phyloP scores from a whole-genome alignment of 2,113 vertebrate genomes.

The Elachura formosa region DNA sequence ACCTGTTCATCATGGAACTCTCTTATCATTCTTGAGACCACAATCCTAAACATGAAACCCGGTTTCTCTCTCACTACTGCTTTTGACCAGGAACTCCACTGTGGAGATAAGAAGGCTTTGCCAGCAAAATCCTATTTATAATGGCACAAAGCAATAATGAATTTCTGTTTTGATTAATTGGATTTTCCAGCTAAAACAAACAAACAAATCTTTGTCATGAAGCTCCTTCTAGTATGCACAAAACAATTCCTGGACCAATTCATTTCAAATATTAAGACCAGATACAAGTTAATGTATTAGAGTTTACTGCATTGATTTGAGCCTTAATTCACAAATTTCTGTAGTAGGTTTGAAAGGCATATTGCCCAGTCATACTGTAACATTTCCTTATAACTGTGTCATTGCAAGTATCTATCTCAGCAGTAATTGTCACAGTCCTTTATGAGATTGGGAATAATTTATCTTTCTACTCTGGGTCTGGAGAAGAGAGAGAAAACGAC shows the following conservation, averaged over 20 bases:
- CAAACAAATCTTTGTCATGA: not conserved
- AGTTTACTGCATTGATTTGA: conserved; percentile 57
- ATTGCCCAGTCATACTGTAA: not conserved
- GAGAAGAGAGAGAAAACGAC: not conserved
- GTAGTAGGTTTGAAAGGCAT: conserved; percentile 37
- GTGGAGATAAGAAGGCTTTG: not conserved
- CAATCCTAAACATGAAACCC: not conserved
- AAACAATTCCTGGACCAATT: not conserved
- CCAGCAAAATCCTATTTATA: not conserved
- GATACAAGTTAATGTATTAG: conserved; percentile 51
- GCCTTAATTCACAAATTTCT: conserved; percentile 65
- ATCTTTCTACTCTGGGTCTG: not conserved
- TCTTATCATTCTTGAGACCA: not conserved
- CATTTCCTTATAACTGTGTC: conserved; percentile 46
- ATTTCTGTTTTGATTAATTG: not conserved
- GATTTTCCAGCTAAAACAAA: not conserved
- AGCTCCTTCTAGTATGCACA: not conserved
- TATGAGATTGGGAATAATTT: not conserved
- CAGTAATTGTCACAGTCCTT: conserved; percentile 47
- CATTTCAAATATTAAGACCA: not conserved
- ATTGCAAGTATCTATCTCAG: not conserved
- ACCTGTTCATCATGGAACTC: not conserved
- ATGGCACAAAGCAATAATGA: not conserved
- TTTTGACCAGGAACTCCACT: not conserved
- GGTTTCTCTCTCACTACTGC: not conserved